Evolutionary conservation across 2,797 vertebrate species (phyloP).

Genomic region (Sebastes melanostomus): DNA sequence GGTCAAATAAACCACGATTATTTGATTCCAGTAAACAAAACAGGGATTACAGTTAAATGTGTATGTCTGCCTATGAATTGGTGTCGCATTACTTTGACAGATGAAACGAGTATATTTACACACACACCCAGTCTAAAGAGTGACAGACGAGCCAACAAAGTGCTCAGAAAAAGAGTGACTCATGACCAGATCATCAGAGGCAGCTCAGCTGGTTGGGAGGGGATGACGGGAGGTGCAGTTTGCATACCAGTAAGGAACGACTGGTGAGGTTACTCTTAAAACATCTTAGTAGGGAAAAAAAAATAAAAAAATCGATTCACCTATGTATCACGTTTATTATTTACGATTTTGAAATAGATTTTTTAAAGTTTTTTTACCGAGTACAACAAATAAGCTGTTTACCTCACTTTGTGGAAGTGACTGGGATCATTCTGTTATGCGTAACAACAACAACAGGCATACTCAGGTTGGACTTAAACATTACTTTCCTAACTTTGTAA

Average conservation of each 20-base stretch:
- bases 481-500: too few relatives aligned
- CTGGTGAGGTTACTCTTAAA: not conserved
- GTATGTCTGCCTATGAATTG: not conserved
- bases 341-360: too few relatives aligned
- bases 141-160: not conserved
- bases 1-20: not conserved
- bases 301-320: too few relatives aligned
- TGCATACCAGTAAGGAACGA: not conserved
- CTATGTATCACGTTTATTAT: too few relatives aligned
- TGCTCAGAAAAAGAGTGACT: not conserved
- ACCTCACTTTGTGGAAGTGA: too few relatives aligned
- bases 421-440: too few relatives aligned
- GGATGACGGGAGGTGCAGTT: not conserved
- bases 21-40: not conserved
- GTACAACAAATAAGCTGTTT: too few relatives aligned
- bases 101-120: not conserved
- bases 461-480: too few relatives aligned
- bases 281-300: too few relatives aligned
- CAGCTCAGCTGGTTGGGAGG: constrained; percentile 15
- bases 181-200: constrained; percentile 15
- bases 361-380: too few relatives aligned
- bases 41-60: not conserved
- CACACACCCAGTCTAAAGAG: not conserved
- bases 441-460: too few relatives aligned
- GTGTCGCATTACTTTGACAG: too few relatives aligned